A percentile compares a stretch with the other conserved stretches of the same genome.
Conservation (phyloP, 2,113 vertebrate genomes). For the Equus przewalskii region DNA sequence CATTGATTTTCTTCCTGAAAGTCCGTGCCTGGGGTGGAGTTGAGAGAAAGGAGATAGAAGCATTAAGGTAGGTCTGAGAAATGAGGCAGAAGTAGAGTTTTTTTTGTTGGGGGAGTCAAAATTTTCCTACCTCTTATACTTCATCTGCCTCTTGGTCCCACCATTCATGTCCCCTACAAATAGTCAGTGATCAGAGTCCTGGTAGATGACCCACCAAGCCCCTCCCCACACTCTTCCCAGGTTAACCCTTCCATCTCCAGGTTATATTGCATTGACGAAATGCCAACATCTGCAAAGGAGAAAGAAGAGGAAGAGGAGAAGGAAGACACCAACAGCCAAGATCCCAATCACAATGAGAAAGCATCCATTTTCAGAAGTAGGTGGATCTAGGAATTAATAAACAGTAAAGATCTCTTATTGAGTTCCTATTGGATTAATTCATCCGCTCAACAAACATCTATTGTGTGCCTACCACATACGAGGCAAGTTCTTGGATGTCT, state of each 20-base stretch:
- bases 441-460: no score
- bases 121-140: background rate
- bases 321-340: background rate
- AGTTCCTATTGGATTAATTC: background rate
- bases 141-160: background rate
- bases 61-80: background rate
- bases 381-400: background rate
- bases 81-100: background rate
- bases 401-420: background rate
- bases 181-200: background rate
- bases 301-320: background rate
- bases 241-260: background rate
- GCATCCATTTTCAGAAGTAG: background rate
- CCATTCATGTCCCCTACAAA: background rate
- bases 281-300: background rate
- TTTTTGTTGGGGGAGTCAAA: background rate
- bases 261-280: background rate
- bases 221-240: background rate
- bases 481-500: background rate
- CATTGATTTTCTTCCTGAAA: background rate
- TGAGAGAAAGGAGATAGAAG: background rate
- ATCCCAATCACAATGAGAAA: background rate
- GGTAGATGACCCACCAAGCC: background rate
- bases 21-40: background rate
- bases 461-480: rapidly evolving